Evolutionary conservation across 2,797 vertebrate genomes (phyloP).

Genomic region (Oreonectes daqikongensis): DNA sequence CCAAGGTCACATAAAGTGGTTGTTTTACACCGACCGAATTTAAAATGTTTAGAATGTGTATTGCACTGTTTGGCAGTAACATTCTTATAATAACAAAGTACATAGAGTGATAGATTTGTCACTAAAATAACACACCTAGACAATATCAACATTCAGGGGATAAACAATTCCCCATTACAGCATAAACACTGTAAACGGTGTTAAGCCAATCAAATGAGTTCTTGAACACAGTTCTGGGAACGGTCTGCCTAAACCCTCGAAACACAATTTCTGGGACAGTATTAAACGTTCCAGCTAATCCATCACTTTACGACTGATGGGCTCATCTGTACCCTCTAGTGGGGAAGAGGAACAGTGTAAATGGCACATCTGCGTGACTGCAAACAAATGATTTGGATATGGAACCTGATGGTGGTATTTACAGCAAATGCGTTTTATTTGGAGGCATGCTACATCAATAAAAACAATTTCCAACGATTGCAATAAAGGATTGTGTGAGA

Average conservation of each 20-base stretch:
- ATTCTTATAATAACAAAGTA: background rate
- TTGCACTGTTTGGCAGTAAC: background rate
- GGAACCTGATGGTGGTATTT: constrained; percentile 22
- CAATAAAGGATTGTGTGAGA: background rate
- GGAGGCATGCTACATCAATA: background rate
- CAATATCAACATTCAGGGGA: background rate
- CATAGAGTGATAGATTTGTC: background rate
- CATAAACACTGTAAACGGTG: background rate
- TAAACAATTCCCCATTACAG: background rate
- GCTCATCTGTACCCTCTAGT: constrained; percentile 50
- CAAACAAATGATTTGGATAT: constrained; percentile 35
- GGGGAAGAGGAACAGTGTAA: constrained; percentile 34
- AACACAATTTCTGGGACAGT: constrained; percentile 30
- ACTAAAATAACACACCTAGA: background rate
- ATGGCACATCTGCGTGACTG: constrained; percentile 24
- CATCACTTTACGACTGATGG: constrained; percentile 29
- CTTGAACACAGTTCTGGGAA: constrained; percentile 3
- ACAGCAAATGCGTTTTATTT: constrained; percentile 10
- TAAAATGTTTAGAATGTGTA: background rate
- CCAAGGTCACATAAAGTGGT: background rate
- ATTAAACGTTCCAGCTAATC: constrained; percentile 36
- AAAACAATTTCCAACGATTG: background rate
- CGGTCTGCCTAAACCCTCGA: constrained; percentile 12
- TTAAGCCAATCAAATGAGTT: background rate
- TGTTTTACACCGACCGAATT: background rate